phyloP scores from a whole-genome alignment of 2,797 vertebrate species.

The Euphonia xanthogaster region DNA sequence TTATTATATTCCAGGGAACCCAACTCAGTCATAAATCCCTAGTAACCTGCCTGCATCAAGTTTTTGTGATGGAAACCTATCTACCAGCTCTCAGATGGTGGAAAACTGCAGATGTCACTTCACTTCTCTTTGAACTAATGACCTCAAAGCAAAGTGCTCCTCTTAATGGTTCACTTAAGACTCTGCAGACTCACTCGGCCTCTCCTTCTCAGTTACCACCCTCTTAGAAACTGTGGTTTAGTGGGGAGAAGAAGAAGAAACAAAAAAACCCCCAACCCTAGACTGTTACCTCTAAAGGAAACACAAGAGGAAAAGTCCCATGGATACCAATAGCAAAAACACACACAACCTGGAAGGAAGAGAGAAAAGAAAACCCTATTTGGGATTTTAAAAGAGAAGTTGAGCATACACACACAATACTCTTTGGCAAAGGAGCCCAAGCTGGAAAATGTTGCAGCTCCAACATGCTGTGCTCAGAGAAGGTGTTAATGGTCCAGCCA shows the following conservation, averaged over 20 bases:
- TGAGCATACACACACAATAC: conserved; percentile 5
- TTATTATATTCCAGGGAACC: neutral
- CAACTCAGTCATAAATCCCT: neutral
- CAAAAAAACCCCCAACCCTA: neutral
- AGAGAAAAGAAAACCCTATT: conserved; percentile 45
- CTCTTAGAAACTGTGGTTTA: neutral
- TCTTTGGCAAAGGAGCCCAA: conserved; percentile 29
- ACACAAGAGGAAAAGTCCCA: neutral
- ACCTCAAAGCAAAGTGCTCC: neutral
- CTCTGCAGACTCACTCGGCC: neutral
- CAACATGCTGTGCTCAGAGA: conserved; percentile 48
- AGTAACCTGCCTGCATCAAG: neutral
- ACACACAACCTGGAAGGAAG: neutral
- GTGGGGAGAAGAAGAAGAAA: neutral
- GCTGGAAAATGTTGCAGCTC: conserved; percentile 33
- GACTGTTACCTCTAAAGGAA: neutral
- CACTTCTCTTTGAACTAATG: neutral
- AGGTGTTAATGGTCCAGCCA: conserved; percentile 61
- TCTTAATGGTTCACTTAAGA: accelerated
- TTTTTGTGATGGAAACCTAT: neutral
- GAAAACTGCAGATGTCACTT: neutral
- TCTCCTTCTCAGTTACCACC: neutral
- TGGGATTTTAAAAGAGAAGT: conserved; percentile 47
- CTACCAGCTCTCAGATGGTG: neutral
- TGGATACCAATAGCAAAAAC: conserved; percentile 37